Evolutionary conservation across 2,888 invertebrate genomes (phyloP).

Genomic region (Leptinotarsa haldemani): DNA sequence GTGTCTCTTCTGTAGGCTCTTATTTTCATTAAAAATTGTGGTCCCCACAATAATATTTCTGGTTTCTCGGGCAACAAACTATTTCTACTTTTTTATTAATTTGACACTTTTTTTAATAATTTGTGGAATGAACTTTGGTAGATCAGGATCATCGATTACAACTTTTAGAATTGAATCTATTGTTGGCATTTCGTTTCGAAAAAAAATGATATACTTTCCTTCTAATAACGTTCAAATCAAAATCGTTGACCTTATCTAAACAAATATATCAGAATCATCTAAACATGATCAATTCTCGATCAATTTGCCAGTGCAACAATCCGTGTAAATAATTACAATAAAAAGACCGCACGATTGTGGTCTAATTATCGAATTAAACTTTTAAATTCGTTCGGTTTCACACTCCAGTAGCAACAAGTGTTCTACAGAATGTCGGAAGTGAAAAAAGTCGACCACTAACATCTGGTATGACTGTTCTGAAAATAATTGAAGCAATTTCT

Average conservation of each 20-base stretch:
- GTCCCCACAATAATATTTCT: no score
- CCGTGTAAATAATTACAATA: constrained; percentile 7
- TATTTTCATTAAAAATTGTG: no score
- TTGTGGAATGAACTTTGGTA: no score
- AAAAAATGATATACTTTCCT: no score
- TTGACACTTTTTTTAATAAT: no score
- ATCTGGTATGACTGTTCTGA: not conserved
- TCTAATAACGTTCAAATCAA: no score
- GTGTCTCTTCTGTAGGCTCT: no score
- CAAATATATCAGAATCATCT: not conserved
- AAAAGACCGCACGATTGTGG: constrained; percentile 5
- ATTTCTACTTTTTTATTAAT: no score
- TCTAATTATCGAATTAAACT: constrained; percentile 10
- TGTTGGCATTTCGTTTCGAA: no score
- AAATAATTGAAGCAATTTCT: not conserved
- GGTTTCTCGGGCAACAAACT: no score
- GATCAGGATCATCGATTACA: no score
- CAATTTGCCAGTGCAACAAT: not conserved
- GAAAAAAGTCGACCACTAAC: constrained; percentile 14
- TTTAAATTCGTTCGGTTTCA: constrained; percentile 20
- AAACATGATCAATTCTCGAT: constrained; percentile 7
- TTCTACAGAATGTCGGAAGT: constrained; percentile 11
- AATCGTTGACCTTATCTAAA: not conserved
- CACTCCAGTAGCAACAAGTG: constrained; percentile 11
- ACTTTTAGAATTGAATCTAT: no score